Percentiles rank a stretch among this genome's conserved stretches.
phyloP scores from a whole-genome alignment of 2,888 invertebrate species.

The Phyto melanocephala region DNA sequence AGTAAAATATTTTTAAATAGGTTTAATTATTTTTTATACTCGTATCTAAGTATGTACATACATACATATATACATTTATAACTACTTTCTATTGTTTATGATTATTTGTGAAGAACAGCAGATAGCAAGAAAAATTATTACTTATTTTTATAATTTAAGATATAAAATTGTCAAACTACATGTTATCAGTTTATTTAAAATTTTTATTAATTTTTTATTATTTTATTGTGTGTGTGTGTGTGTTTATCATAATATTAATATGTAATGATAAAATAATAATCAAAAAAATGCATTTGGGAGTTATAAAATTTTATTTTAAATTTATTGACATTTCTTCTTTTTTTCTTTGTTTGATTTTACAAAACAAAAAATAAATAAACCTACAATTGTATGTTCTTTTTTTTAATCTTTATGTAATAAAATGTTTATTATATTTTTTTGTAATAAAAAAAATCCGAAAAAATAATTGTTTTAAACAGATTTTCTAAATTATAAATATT shows the following conservation, averaged over 20 bases:
- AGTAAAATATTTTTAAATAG: conserved; percentile 56
- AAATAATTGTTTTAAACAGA: too few species aligned
- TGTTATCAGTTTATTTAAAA: background rate
- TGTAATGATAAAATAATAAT: conserved; percentile 4
- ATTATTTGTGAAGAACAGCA: background rate
- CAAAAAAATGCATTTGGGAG: background rate
- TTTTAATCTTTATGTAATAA: background rate
- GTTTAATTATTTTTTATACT: background rate
- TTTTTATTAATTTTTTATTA: background rate
- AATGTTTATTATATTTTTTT: background rate
- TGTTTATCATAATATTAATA: conserved; percentile 6
- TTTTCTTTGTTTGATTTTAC: background rate
- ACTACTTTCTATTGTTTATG: background rate
- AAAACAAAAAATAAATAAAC: conserved; percentile 22
- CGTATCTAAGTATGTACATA: too few species aligned
- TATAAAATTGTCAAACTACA: background rate
- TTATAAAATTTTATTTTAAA: background rate
- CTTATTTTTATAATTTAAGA: background rate
- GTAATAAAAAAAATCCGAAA: too few species aligned
- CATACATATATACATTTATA: background rate
- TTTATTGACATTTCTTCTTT: background rate
- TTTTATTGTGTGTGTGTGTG: background rate
- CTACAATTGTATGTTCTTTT: background rate
- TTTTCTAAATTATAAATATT: too few species aligned
- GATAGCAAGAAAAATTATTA: background rate